phyloP scores from a whole-genome alignment of 2,888 invertebrate genomes.

The Seladonia tumulorum region DNA sequence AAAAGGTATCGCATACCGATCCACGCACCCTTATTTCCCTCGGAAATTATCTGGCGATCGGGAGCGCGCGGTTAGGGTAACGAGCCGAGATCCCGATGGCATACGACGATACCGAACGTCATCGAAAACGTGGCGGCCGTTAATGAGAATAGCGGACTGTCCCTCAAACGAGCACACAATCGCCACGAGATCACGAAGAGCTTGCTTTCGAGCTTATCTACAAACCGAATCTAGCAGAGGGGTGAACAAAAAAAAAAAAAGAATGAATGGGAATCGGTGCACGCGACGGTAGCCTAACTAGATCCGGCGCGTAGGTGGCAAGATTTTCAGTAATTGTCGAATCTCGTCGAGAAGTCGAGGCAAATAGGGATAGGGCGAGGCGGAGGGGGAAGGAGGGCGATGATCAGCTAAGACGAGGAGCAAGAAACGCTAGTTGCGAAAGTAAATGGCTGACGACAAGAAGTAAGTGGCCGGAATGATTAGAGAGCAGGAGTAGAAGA shows the following conservation, averaged over 20 bases:
- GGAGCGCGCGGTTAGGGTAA: neutral
- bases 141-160: constrained; percentile 46
- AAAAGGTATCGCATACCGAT: constrained; percentile 8
- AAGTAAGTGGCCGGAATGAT: constrained; percentile 75
- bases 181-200: constrained; percentile 33
- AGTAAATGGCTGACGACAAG: constrained; percentile 75
- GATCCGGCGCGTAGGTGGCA: constrained; percentile 58
- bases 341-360: constrained; percentile 49
- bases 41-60: constrained; percentile 32
- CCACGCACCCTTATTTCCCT: constrained; percentile 31
- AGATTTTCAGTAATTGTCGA: constrained; percentile 75
- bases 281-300: constrained; percentile 53
- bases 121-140: constrained; percentile 29
- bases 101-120: constrained; percentile 40
- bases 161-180: constrained; percentile 29
- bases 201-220: constrained; percentile 15
- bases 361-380: neutral
- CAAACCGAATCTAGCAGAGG: constrained; percentile 23
- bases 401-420: constrained; percentile 20
- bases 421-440: constrained; percentile 72
- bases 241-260: neutral
- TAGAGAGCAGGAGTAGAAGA: constrained; percentile 73
- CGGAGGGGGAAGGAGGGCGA: neutral
- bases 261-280: constrained; percentile 32
- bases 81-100: constrained; percentile 26